These are phyloP conservation scores for Drosophila ezoana DNA, from an alignment of 2,888 invertebrate species.

Conservation along the genomic window DNA sequence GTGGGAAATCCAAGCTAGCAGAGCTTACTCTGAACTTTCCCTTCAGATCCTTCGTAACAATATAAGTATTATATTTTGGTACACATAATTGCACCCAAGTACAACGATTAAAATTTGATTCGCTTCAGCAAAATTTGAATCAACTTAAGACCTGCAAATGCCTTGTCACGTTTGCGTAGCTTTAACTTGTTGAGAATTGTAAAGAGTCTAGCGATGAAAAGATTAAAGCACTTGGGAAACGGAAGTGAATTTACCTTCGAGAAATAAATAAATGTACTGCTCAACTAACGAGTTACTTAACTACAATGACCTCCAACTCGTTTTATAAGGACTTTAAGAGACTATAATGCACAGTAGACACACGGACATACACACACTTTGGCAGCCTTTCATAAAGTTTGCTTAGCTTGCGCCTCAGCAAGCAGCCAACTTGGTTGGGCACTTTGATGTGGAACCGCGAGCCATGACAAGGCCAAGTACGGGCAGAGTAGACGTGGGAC, in stretches of 20 bases:
- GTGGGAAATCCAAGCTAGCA: too few relatives aligned
- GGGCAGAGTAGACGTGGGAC: neutral
- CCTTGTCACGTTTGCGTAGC: too few relatives aligned
- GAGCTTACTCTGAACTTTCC: too few relatives aligned
- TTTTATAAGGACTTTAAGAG: slow-evolving; percentile 21
- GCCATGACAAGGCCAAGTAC: slow-evolving; percentile 45
- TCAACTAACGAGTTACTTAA: slow-evolving; percentile 16
- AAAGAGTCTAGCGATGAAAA: too few relatives aligned
- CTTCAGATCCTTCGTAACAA: neutral
- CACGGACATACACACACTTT: slow-evolving; percentile 13
- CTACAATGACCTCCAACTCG: slow-evolving; percentile 32
- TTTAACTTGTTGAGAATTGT: too few relatives aligned
- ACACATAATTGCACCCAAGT: too few relatives aligned
- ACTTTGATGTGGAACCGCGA: slow-evolving; percentile 36
- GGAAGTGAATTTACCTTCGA: slow-evolving; percentile 1
- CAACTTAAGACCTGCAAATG: too few relatives aligned
- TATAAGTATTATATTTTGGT: neutral
- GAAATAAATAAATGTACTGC: neutral
- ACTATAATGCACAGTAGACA: slow-evolving; percentile 26
- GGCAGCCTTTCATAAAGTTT: slow-evolving; percentile 38
- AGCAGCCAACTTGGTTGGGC: slow-evolving; percentile 44
- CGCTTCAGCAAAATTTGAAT: too few relatives aligned
- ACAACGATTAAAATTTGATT: neutral
- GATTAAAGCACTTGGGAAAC: too few relatives aligned
- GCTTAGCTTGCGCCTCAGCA: slow-evolving; percentile 21